phyloP scores from a whole-genome alignment of 1,140 invertebrate genomes.

The Asobara japonica region DNA sequence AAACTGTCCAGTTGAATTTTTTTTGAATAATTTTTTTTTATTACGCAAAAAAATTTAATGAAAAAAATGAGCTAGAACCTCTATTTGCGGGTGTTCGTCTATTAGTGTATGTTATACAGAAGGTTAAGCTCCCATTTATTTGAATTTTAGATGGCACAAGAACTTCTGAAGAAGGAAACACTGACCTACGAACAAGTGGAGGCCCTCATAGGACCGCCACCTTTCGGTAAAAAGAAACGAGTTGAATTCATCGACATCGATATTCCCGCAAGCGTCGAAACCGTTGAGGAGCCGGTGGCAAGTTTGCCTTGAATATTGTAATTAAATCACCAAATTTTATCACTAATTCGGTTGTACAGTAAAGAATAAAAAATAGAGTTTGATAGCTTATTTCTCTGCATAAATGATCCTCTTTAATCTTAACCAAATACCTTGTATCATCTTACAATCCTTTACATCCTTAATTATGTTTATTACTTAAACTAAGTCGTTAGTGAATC shows the following conservation, averaged over 20 bases:
- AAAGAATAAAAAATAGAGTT: background rate
- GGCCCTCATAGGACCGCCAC: conserved; percentile 88
- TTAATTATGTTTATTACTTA: background rate
- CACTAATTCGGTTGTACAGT: conserved; percentile 1
- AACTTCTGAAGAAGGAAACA: conserved; percentile 88
- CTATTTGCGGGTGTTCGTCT: too few relatives aligned
- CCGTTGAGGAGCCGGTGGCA: conserved; percentile 19
- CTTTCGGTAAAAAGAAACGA: conserved; percentile 80
- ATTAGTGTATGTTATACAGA: too few relatives aligned
- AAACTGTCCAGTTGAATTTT: too few relatives aligned
- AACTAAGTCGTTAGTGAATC: background rate
- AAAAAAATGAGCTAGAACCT: too few relatives aligned
- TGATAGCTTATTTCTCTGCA: background rate
- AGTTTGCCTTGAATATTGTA: background rate
- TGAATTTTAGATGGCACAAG: conserved; percentile 81
- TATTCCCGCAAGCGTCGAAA: conserved; percentile 62
- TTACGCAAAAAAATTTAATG: too few relatives aligned
- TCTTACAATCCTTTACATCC: background rate
- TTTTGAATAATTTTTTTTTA: too few relatives aligned
- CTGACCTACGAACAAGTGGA: conserved; percentile 92
- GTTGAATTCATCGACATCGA: conserved; percentile 84
- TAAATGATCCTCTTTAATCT: background rate
- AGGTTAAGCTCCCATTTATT: background rate
- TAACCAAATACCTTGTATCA: conserved; percentile 1
- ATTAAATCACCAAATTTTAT: too few relatives aligned